These are phyloP conservation scores for Trichomalopsis sarcophagae DNA, from an alignment of 1,140 invertebrate species.

Conservation along the genomic window DNA sequence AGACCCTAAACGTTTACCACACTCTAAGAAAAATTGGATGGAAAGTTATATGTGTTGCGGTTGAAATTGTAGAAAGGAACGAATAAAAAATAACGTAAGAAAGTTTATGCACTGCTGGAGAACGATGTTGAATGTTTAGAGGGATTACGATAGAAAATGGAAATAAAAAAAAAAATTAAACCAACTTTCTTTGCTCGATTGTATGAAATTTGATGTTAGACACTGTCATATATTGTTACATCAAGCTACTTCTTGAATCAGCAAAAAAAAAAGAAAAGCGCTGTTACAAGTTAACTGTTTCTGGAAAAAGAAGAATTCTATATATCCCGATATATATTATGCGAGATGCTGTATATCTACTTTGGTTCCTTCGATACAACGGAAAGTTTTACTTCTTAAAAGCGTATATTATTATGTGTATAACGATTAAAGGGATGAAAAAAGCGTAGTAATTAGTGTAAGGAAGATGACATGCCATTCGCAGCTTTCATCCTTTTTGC, in stretches of 20 bases:
- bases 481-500: neutral
- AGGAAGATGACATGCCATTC: neutral
- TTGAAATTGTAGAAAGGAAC: neutral
- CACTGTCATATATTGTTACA: neutral
- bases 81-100: neutral
- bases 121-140: neutral
- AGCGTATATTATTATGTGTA: neutral
- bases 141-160: neutral
- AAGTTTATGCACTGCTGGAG: neutral
- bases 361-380: constrained; percentile 2
- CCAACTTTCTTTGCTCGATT: neutral
- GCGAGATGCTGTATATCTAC: neutral
- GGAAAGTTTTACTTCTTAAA: neutral
- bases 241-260: neutral
- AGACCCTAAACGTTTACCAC: neutral
- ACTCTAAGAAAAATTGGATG: neutral
- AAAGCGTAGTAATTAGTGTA: neutral
- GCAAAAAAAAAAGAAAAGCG: neutral
- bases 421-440: neutral
- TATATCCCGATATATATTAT: neutral
- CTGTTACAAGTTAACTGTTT: neutral
- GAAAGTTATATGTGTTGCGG: neutral
- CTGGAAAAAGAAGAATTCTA: neutral
- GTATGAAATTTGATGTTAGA: neutral
- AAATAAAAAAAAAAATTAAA: neutral